Conservation (phyloP, 2,797 vertebrate species). For the Microchirus variegatus region DNA sequence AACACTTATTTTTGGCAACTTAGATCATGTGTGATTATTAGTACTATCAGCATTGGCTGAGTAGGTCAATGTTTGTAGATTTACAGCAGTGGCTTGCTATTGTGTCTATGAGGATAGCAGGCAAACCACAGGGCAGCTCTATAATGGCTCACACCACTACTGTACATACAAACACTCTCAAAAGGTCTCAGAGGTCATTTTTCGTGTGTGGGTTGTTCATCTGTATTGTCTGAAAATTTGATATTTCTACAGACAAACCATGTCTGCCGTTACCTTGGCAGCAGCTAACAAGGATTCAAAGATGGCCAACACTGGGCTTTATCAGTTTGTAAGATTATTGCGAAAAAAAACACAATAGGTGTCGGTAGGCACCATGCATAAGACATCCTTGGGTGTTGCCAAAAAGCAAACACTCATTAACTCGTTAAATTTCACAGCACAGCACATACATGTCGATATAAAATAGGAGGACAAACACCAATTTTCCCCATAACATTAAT, state of each 20-base stretch:
- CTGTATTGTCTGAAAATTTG: conserved; percentile 39
- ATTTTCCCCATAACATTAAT: no score
- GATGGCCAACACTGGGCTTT: conserved; percentile 59
- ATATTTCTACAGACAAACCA: conserved; percentile 52
- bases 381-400: conserved; percentile 74
- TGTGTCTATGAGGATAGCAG: conserved; percentile 25
- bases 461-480: no score
- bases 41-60: no score
- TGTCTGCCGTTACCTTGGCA: conserved; percentile 58
- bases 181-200: no score
- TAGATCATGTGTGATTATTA: no score
- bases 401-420: conserved; percentile 76
- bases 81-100: neutral
- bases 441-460: no score
- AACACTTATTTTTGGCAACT: no score
- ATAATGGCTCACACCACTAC: conserved; percentile 17
- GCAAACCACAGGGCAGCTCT: conserved; percentile 25
- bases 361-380: conserved; percentile 54
- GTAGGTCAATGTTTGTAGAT: no score
- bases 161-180: conserved; percentile 7
- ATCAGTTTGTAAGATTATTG: conserved; percentile 50
- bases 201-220: conserved; percentile 26
- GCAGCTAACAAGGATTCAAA: conserved; percentile 62
- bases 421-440: no score
- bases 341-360: conserved; percentile 62